phyloP scores from a whole-genome alignment of 1,140 invertebrate species.

The Halesus radiatus region DNA sequence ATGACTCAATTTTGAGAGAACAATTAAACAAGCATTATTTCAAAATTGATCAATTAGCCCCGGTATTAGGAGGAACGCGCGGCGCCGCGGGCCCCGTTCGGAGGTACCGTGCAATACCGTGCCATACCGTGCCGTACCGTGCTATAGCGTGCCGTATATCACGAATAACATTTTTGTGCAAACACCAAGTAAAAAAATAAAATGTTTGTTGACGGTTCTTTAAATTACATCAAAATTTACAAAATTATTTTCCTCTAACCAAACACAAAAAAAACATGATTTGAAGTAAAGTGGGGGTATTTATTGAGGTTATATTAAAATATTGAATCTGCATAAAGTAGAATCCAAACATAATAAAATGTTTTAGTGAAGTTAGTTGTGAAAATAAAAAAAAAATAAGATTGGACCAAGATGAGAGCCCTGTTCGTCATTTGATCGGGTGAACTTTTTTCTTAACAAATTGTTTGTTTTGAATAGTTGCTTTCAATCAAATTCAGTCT shows the following conservation, averaged over 20 bases:
- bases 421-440: not conserved
- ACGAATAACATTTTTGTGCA: not conserved
- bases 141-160: not conserved
- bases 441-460: not conserved
- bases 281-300: not conserved
- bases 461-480: not conserved
- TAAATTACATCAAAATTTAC: no score
- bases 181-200: not conserved
- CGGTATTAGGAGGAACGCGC: not conserved
- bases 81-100: not conserved
- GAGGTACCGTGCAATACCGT: not conserved
- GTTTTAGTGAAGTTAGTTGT: not conserved
- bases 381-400: not conserved
- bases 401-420: not conserved
- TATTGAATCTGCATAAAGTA: not conserved
- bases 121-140: not conserved
- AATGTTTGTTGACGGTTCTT: no score
- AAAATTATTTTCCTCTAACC: no score
- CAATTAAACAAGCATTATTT: conserved; percentile 54
- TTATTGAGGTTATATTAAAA: not conserved
- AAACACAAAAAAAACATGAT: no score
- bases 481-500: not conserved
- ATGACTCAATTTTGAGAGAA: conserved; percentile 56
- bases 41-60: conserved; percentile 54
- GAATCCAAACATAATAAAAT: not conserved